phyloP scores from a whole-genome alignment of 2,888 invertebrate genomes.

The Aporophyla lueneburgensis region DNA sequence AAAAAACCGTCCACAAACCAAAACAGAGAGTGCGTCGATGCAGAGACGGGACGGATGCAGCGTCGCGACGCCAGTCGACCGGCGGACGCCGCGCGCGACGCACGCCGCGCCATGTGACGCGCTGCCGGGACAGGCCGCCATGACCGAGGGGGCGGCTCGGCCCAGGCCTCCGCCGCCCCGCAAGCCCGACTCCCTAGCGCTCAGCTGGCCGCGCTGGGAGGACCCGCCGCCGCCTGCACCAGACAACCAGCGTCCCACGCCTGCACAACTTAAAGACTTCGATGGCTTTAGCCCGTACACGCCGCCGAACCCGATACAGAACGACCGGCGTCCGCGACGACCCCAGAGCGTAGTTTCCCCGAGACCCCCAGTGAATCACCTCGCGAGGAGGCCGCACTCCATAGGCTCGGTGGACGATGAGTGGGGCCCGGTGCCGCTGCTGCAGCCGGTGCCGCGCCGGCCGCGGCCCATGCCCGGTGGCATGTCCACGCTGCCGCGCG shows the following conservation, averaged over 20 bases:
- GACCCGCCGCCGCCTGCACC: constrained; percentile 90
- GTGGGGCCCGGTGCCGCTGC: constrained; percentile 87
- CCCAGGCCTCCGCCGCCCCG: constrained; percentile 89
- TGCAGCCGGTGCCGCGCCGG: constrained; percentile 90
- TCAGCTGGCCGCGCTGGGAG: constrained; percentile 86
- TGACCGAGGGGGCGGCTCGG: constrained; percentile 89
- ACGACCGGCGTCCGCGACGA: constrained; percentile 82
- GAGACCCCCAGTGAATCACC: constrained; percentile 78
- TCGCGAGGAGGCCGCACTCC: constrained; percentile 91
- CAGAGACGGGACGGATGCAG: constrained; percentile 69
- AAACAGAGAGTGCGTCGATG: constrained; percentile 77
- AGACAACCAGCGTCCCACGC: constrained; percentile 71
- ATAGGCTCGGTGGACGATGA: constrained; percentile 89
- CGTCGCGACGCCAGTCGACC: constrained; percentile 78
- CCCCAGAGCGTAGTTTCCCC: constrained; percentile 90
- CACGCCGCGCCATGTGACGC: constrained; percentile 76
- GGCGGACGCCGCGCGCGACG: constrained; percentile 82
- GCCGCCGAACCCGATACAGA: constrained; percentile 86
- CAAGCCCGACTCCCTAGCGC: constrained; percentile 86
- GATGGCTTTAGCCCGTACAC: constrained; percentile 90
- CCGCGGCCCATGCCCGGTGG: constrained; percentile 85
- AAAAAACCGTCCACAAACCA: constrained; percentile 69
- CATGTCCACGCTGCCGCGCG: constrained; percentile 85
- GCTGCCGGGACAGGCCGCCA: constrained; percentile 81
- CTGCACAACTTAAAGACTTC: constrained; percentile 80